Conservation (phyloP, 1,140 invertebrate genomes). For the Cyclargus thomasi region DNA sequence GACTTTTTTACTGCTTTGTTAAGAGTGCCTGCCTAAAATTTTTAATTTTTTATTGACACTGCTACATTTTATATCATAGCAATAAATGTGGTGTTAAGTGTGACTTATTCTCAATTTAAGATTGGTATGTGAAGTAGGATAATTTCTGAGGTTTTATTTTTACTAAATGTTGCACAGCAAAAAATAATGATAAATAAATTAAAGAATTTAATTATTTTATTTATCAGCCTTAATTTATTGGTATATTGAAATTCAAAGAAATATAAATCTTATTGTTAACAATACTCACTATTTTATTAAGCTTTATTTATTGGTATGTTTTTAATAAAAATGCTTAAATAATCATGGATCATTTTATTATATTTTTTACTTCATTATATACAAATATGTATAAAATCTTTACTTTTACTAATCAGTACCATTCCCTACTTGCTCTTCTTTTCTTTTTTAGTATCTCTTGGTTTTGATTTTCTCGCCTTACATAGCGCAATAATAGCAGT, state of each 20-base stretch:
- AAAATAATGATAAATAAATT: no score
- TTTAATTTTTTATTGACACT: no score
- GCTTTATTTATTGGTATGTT: constrained; percentile 12
- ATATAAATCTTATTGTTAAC: background rate
- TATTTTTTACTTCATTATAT: background rate
- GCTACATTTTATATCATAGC: no score
- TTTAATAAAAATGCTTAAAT: background rate
- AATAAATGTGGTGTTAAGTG: no score
- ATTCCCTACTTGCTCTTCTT: constrained; percentile 71
- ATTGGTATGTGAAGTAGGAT: no score
- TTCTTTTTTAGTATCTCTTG: constrained; percentile 73
- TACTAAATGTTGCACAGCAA: no score
- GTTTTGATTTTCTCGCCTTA: constrained; percentile 72
- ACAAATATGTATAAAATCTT: background rate
- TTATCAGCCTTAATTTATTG: no score
- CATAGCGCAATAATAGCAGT: constrained; percentile 72
- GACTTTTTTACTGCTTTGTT: no score
- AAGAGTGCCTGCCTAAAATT: no score
- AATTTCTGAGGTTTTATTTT: no score
- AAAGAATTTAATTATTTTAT: no score
- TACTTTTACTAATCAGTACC: background rate
- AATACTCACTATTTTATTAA: constrained; percentile 14
- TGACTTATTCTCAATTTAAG: no score
- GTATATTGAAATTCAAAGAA: background rate
- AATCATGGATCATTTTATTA: constrained; percentile 8